Base-by-base conservation (phyloP, 2,113 vertebrate species). In the Pitta sordida region DNA sequence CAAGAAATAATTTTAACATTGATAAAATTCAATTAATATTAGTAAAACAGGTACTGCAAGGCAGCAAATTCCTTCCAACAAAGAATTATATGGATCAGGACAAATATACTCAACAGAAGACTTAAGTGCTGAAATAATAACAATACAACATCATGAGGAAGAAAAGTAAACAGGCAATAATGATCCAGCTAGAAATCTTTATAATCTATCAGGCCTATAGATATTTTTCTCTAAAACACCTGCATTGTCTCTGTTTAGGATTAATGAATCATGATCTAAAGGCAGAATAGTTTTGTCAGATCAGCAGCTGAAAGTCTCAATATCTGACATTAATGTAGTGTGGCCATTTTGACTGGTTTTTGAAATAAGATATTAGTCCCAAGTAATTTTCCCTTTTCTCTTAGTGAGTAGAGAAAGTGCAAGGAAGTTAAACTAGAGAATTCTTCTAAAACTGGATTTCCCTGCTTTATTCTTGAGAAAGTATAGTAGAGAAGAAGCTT, bases 181-280 rank as follows among this genome's bases (percentile, higher is more conserved):
- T 32, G 41, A 79, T 62, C 14, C 39, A 86, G 20, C 10, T 53
- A 34, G n/a, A 86, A 71, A 71, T 68, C 62, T 46, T 49, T 60
- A 23, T 43, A 83, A 37, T 15, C 2, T 59, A 65, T 36, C 14
- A 83, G 24, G 22, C 9, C 52, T 46, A 48, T 12, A 52, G 34
- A 70, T 59, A 75, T 86, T 80, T 56, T 71, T 41, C 22, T 51
- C 67, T 70, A 59, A 80, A 83, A 44, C 24, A 20, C 11, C 15
- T 32, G 15, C 6, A 64, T 59, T 82, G 20, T 68, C 52, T 63
- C 56, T 80, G 11, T 63, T 91, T 30, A 55, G 16, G 52, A 95
- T 82, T 73, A 92, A 51, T 29, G 56, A 86, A 68, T 59, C 55
- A 44, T 65, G n/a, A 79, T 82, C 64, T 60, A 62, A 83, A 67